A percentile compares a stretch with the other conserved stretches of the same genome.
phyloP scores from a whole-genome alignment of 2,888 invertebrate species.

The Zygothrica quintamaculata region DNA sequence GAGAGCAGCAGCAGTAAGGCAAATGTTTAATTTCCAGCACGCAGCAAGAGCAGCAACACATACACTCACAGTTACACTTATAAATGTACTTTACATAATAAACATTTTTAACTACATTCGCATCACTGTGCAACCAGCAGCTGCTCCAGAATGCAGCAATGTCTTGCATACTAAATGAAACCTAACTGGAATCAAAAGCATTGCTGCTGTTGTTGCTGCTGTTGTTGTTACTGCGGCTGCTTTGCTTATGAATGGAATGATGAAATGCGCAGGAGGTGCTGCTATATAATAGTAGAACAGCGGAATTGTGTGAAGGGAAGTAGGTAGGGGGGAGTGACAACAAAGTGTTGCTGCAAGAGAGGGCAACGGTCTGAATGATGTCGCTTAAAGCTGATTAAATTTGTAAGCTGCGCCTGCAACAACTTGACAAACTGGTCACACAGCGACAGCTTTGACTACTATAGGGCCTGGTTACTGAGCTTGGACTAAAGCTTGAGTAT shows the following conservation, averaged over 20 bases:
- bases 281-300: too few relatives aligned
- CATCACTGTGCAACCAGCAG: conserved; percentile 55
- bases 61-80: conserved; percentile 2
- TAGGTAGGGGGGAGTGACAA: background rate
- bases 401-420: conserved; percentile 71
- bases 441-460: background rate
- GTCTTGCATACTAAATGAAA: conserved; percentile 71
- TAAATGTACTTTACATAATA: conserved; percentile 49
- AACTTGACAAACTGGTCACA: conserved; percentile 75
- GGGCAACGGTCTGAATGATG: conserved; percentile 12
- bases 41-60: background rate
- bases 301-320: background rate
- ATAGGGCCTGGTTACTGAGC: conserved; percentile 9
- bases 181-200: conserved; percentile 68
- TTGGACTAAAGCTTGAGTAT: too few relatives aligned
- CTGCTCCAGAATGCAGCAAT: conserved; percentile 64
- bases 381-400: conserved; percentile 77
- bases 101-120: conserved; percentile 41
- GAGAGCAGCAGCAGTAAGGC: conserved; percentile 39
- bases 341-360: conserved; percentile 50
- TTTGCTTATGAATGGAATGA: conserved; percentile 65
- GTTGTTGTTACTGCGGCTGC: conserved; percentile 28
- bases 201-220: conserved; percentile 48
- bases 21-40: conserved; percentile 60
- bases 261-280: background rate